Evolutionary conservation across 2,888 invertebrate genomes (phyloP).

Genomic region (Anticlea derivata): DNA sequence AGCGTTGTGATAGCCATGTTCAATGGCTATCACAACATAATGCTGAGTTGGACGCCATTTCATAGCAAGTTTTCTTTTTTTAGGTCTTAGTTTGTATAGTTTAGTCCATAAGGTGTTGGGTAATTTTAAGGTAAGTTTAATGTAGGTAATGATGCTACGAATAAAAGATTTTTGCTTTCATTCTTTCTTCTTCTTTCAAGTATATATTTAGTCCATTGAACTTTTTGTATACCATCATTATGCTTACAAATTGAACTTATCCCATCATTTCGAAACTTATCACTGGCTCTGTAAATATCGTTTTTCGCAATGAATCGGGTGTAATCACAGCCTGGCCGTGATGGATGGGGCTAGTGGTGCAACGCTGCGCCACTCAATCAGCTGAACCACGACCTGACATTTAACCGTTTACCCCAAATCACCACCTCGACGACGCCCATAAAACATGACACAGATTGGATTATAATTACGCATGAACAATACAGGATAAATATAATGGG

Average conservation of each 20-base stretch:
- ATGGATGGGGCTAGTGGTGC: constrained; percentile 46
- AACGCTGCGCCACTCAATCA: constrained; percentile 6
- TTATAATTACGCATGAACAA: constrained; percentile 40
- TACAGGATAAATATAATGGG: neutral
- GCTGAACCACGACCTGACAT: constrained; percentile 24
- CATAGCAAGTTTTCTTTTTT: too few species aligned
- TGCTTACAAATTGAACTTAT: constrained; percentile 25
- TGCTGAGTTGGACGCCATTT: too few species aligned
- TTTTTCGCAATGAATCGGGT: constrained; percentile 45
- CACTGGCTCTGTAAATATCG: constrained; percentile 35
- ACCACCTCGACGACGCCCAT: constrained; percentile 39
- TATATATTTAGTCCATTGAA: neutral
- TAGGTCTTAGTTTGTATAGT: too few species aligned
- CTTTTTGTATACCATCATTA: constrained; percentile 1
- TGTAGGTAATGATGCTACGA: too few species aligned
- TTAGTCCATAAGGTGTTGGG: too few species aligned
- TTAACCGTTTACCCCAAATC: constrained; percentile 31
- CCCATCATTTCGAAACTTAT: constrained; percentile 27
- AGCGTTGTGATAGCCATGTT: too few species aligned
- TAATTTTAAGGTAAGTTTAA: too few species aligned
- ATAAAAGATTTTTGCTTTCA: too few species aligned
- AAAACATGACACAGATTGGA: constrained; percentile 43
- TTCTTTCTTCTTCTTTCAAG: too few species aligned
- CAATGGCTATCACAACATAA: too few species aligned
- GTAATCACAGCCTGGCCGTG: constrained; percentile 50